phyloP scores from a whole-genome alignment of 2,113 vertebrate species.

The Gracilinanus agilis region DNA sequence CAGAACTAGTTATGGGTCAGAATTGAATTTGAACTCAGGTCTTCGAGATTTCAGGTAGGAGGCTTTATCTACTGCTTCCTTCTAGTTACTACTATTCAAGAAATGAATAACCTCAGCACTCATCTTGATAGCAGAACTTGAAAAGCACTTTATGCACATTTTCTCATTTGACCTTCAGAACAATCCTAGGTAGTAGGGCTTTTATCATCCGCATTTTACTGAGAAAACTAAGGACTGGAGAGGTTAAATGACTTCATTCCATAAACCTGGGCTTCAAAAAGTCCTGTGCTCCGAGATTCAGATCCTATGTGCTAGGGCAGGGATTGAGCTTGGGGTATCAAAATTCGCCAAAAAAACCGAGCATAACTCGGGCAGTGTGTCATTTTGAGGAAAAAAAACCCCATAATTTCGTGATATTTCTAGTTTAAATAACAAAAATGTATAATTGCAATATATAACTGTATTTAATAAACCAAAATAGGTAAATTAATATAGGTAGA shows the following conservation, averaged over 20 bases:
- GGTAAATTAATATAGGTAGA: too few relatives aligned
- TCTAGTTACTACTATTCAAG: too few relatives aligned
- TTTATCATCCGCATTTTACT: neutral
- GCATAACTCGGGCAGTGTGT: too few relatives aligned
- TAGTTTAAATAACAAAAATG: too few relatives aligned
- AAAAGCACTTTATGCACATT: neutral
- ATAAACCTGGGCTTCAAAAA: conserved; percentile 50
- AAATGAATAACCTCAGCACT: neutral
- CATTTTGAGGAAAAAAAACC: too few relatives aligned
- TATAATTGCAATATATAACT: too few relatives aligned
- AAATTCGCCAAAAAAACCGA: too few relatives aligned
- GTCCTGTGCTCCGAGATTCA: neutral
- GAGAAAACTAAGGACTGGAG: neutral
- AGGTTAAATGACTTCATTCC: conserved; percentile 15
- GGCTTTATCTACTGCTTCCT: neutral
- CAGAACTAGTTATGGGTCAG: neutral
- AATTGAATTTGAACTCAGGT: neutral
- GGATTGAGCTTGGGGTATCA: too few relatives aligned
- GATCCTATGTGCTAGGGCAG: too few relatives aligned
- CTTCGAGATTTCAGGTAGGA: neutral
- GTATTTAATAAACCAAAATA: too few relatives aligned
- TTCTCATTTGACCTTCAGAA: neutral
- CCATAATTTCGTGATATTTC: too few relatives aligned
- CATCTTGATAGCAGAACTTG: neutral
- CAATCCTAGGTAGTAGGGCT: neutral